phyloP scores from a whole-genome alignment of 2,113 vertebrate genomes.

The Pangasianodon gigas region DNA sequence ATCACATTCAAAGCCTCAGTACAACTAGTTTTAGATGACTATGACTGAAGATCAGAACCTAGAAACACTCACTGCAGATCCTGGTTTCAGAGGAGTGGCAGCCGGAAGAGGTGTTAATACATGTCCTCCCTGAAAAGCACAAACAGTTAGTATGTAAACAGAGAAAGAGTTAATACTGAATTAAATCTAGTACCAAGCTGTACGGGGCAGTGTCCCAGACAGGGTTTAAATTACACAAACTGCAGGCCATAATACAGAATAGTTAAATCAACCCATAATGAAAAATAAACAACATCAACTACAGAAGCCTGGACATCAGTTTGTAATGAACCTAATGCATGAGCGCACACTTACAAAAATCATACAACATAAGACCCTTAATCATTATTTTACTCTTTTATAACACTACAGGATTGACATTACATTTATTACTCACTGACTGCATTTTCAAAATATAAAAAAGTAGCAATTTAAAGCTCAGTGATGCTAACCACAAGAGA shows the following conservation, averaged over 20 bases:
- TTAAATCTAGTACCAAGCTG: not conserved
- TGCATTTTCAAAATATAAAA: no score
- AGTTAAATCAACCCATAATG: not conserved
- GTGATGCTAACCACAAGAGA: no score
- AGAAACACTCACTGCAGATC: conserved; percentile 88
- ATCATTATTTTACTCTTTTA: not conserved
- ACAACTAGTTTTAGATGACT: not conserved
- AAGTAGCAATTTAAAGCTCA: no score
- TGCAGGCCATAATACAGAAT: not conserved
- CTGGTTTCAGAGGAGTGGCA: conserved; percentile 91
- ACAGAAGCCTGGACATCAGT: not conserved
- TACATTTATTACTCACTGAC: no score
- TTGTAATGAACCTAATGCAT: not conserved
- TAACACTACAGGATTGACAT: no score
- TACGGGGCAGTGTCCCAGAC: not conserved
- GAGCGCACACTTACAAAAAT: not conserved
- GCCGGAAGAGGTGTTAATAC: conserved; percentile 92
- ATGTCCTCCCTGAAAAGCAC: conserved; percentile 85
- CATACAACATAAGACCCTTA: not conserved
- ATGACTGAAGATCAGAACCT: not conserved
- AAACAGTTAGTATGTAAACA: not conserved
- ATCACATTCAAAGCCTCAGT: not conserved
- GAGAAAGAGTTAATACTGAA: not conserved
- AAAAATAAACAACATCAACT: not conserved
- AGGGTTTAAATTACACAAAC: not conserved